Evolutionary conservation across 2,888 invertebrate species (phyloP).

Genomic region (Ophonus ardosiacus): DNA sequence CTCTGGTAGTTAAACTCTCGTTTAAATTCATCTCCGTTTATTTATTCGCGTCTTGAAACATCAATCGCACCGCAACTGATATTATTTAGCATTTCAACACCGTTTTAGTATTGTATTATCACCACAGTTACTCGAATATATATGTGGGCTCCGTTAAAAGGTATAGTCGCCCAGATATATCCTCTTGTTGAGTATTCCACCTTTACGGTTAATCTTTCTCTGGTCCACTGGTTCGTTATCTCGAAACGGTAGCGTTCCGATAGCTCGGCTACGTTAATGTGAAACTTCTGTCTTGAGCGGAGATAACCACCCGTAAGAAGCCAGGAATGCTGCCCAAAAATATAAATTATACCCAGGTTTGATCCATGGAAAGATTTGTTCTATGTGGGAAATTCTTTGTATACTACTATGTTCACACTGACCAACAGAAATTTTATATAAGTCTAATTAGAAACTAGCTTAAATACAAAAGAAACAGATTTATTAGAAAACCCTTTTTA

Average conservation of each 20-base stretch:
- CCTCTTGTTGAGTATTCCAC: slow-evolving; percentile 32
- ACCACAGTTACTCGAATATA: slow-evolving; percentile 69
- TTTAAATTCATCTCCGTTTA: not conserved
- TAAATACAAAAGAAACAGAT: not conserved
- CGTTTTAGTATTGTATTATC: slow-evolving; percentile 75
- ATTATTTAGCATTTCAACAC: slow-evolving; percentile 75
- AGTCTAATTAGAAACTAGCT: not conserved
- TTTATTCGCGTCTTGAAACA: slow-evolving; percentile 61
- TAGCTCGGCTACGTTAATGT: slow-evolving; percentile 73
- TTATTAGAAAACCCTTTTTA: not conserved
- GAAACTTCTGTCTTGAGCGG: slow-evolving; percentile 73
- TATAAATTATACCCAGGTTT: slow-evolving; percentile 16
- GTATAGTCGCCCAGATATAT: slow-evolving; percentile 69
- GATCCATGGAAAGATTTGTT: slow-evolving; percentile 19
- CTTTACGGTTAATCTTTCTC: slow-evolving; percentile 19
- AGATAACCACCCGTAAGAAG: slow-evolving; percentile 71
- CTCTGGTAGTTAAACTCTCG: no score
- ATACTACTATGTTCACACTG: not conserved
- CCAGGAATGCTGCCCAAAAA: slow-evolving; percentile 58
- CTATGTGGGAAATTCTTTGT: slow-evolving; percentile 25
- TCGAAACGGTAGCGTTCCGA: slow-evolving; percentile 73
- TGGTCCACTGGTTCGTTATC: slow-evolving; percentile 73
- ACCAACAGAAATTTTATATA: not conserved
- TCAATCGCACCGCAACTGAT: slow-evolving; percentile 70
- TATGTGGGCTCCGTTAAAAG: slow-evolving; percentile 72